Percentiles rank a stretch among this genome's conserved stretches.
phyloP scores from a whole-genome alignment of 2,797 vertebrate species.

The Zenarchopterus dispar region DNA sequence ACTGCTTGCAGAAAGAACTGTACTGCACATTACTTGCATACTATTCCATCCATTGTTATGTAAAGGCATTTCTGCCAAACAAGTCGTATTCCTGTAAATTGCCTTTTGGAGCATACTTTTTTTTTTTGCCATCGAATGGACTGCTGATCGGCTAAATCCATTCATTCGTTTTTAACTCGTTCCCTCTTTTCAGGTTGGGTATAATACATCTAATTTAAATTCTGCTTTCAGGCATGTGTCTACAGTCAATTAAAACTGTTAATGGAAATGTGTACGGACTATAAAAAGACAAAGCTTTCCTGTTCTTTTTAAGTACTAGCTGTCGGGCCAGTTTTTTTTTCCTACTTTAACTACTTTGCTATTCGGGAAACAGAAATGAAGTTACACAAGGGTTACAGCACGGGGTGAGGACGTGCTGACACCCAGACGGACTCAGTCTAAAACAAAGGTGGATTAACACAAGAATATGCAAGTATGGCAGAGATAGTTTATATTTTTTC shows the following conservation, averaged over 20 bases:
- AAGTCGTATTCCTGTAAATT: conserved; percentile 51
- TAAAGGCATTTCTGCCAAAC: conserved; percentile 50
- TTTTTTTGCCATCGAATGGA: conserved; percentile 34
- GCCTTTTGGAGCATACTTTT: conserved; percentile 23
- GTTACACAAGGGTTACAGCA: conserved; percentile 34
- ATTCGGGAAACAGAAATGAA: conserved; percentile 32
- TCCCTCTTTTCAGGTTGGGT: conserved; percentile 23
- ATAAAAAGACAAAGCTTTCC: conserved; percentile 49
- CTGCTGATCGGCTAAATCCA: conserved; percentile 40
- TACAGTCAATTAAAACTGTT: conserved; percentile 66
- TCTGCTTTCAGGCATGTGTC: conserved; percentile 49
- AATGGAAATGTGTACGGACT: conserved; percentile 60
- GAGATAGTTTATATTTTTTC: conserved; percentile 26
- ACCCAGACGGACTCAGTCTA: conserved; percentile 44
- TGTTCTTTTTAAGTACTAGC: conserved; percentile 56
- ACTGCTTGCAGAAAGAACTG: conserved; percentile 30
- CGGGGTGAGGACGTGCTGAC: conserved; percentile 8
- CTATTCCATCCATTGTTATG: conserved; percentile 55
- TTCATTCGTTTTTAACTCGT: conserved; percentile 37
- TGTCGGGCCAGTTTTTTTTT: conserved; percentile 29
- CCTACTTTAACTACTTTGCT: neutral
- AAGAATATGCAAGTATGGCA: conserved; percentile 12
- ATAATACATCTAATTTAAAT: conserved; percentile 54
- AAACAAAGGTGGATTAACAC: conserved; percentile 13
- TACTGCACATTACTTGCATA: conserved; percentile 36